A percentile compares a stretch with the other conserved stretches of the same genome.
These are phyloP conservation scores for Eulemur rubriventer DNA, from an alignment of 2,797 vertebrate species.

Conservation along the genomic window DNA sequence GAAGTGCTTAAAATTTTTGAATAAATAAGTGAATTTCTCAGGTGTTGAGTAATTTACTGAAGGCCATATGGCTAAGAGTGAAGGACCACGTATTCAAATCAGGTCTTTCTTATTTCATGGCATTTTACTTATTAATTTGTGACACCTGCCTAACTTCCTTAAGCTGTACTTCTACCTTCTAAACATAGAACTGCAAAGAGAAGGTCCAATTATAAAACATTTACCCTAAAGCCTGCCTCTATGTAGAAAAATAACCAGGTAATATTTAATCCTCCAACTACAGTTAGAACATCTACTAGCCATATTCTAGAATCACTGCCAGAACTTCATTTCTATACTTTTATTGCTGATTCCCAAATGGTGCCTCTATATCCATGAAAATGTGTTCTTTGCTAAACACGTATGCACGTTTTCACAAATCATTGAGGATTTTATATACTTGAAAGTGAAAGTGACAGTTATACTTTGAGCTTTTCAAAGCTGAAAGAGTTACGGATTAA, in stretches of 20 bases:
- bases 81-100: not conserved
- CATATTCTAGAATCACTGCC: not conserved
- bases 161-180: not conserved
- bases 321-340: not conserved
- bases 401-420: not conserved
- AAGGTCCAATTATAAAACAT: not conserved
- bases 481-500: not conserved
- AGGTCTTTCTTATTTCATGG: not conserved
- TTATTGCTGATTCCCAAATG: not conserved
- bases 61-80: not conserved
- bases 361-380: not conserved
- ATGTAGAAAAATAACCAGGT: not conserved
- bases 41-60: not conserved
- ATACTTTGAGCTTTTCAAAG: not conserved
- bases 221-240: not conserved
- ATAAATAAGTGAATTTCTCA: not conserved
- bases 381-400: not conserved
- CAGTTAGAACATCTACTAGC: not conserved
- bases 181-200: not conserved
- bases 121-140: constrained; percentile 11
- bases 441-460: not conserved
- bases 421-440: not conserved
- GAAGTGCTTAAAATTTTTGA: not conserved
- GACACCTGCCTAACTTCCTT: not conserved
- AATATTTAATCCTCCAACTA: not conserved